Conservation (phyloP, 2,113 vertebrate species). For the Sakesphorus luctuosus region DNA sequence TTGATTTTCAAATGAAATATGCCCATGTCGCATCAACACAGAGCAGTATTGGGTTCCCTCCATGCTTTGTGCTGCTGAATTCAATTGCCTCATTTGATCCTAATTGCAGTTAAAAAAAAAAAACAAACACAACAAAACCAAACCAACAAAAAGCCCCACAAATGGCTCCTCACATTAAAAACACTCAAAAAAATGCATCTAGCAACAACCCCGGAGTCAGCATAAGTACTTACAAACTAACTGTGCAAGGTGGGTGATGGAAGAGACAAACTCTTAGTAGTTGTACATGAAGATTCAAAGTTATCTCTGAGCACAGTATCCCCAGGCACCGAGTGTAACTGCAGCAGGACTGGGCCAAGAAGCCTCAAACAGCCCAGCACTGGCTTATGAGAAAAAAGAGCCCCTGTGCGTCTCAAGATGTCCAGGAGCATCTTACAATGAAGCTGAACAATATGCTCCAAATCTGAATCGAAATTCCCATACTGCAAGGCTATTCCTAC, state of each 20-base stretch:
- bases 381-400: accelerated
- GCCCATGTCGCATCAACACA: background rate
- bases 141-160: background rate
- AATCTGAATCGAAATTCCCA: background rate
- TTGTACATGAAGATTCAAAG: background rate
- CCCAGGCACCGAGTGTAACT: background rate
- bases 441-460: background rate
- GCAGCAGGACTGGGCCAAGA: background rate
- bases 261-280: background rate
- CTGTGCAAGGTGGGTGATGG: background rate
- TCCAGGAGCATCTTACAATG: background rate
- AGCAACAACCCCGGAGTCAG: background rate
- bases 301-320: accelerated
- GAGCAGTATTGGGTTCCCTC: background rate
- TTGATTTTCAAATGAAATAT: background rate
- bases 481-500: background rate
- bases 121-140: background rate
- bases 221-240: background rate
- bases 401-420: background rate
- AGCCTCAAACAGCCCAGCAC: background rate
- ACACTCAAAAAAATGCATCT: background rate
- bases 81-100: background rate
- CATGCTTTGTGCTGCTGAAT: background rate
- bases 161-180: background rate
- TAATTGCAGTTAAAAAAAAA: background rate